Evolutionary conservation across 2,113 vertebrate species (phyloP).

Genomic region (Ctenodactylus gundi): DNA sequence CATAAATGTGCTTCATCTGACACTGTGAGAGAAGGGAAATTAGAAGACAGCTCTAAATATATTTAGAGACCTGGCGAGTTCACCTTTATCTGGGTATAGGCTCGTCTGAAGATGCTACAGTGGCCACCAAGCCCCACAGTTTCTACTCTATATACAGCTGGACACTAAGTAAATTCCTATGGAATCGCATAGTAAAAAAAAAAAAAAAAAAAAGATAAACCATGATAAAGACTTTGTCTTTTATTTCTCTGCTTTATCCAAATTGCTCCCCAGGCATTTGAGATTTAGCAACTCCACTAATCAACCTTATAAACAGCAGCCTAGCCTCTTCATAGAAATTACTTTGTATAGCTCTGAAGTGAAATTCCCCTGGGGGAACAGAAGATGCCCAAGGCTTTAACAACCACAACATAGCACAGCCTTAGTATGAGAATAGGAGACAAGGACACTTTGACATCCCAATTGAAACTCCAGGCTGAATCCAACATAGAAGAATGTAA

Average conservation of each 20-base stretch:
- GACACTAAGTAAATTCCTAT: slow-evolving; percentile 65
- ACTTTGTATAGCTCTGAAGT: slow-evolving; percentile 67
- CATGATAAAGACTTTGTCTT: slow-evolving; percentile 69
- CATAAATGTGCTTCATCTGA: slow-evolving; percentile 74
- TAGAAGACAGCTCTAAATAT: slow-evolving; percentile 14
- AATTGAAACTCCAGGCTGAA: slow-evolving; percentile 66
- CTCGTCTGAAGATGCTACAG: slow-evolving; percentile 51
- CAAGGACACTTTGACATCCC: slow-evolving; percentile 69
- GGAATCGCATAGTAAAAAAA: not conserved
- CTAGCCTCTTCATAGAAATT: slow-evolving; percentile 58
- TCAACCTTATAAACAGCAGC: slow-evolving; percentile 55
- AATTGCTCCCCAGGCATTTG: slow-evolving; percentile 60
- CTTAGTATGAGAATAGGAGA: slow-evolving; percentile 55
- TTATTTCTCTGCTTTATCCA: slow-evolving; percentile 59
- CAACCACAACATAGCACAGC: slow-evolving; percentile 38
- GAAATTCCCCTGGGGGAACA: slow-evolving; percentile 42
- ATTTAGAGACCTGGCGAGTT: slow-evolving; percentile 67
- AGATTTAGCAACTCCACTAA: slow-evolving; percentile 62
- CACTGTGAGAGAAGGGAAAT: slow-evolving; percentile 62
- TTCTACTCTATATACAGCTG: not conserved
- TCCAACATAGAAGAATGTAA: slow-evolving; percentile 57
- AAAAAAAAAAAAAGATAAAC: slow-evolving; percentile 69
- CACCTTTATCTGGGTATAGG: slow-evolving; percentile 14
- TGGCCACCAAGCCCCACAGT: not conserved
- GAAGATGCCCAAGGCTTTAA: slow-evolving; percentile 72